These are phyloP conservation scores for Eutrigla gurnardus DNA, from an alignment of 2,797 vertebrate species.

Conservation along the genomic window DNA sequence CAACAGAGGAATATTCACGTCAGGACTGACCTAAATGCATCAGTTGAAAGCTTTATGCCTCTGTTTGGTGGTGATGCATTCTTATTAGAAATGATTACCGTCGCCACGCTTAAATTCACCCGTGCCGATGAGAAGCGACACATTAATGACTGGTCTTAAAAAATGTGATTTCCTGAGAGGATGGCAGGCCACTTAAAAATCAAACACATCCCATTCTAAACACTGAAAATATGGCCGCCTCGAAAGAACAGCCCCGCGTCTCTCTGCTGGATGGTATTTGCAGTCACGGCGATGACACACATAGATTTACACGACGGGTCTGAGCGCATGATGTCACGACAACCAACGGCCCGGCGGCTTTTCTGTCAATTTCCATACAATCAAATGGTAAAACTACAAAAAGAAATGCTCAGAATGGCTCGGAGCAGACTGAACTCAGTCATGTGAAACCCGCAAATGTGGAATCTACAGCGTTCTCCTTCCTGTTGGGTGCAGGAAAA, in stretches of 20 bases:
- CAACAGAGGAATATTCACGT: slow-evolving; percentile 53
- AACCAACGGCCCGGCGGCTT: slow-evolving; percentile 8
- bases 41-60: slow-evolving; percentile 45
- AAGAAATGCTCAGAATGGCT: slow-evolving; percentile 22
- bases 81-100: slow-evolving; percentile 18
- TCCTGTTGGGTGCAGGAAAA: slow-evolving; percentile 7
- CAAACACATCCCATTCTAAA: not conserved
- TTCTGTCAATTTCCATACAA: slow-evolving; percentile 61
- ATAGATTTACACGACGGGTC: slow-evolving; percentile 52
- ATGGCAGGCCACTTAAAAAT: not conserved
- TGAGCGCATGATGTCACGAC: slow-evolving; percentile 46
- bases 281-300: slow-evolving; percentile 37
- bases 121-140: slow-evolving; percentile 29
- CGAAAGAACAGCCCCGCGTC: slow-evolving; percentile 5
- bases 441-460: slow-evolving; percentile 32
- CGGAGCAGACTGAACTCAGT: slow-evolving; percentile 29
- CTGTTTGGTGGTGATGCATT: slow-evolving; percentile 39
- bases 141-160: slow-evolving; percentile 8
- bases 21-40: slow-evolving; percentile 69
- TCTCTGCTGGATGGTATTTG: slow-evolving; percentile 18
- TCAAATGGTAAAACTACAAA: slow-evolving; percentile 43
- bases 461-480: slow-evolving; percentile 24
- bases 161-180: not conserved
- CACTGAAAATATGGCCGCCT: slow-evolving; percentile 4
- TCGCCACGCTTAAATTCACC: slow-evolving; percentile 15